phyloP scores from a whole-genome alignment of 2,888 invertebrate genomes.

The Ptychoptera albimana region DNA sequence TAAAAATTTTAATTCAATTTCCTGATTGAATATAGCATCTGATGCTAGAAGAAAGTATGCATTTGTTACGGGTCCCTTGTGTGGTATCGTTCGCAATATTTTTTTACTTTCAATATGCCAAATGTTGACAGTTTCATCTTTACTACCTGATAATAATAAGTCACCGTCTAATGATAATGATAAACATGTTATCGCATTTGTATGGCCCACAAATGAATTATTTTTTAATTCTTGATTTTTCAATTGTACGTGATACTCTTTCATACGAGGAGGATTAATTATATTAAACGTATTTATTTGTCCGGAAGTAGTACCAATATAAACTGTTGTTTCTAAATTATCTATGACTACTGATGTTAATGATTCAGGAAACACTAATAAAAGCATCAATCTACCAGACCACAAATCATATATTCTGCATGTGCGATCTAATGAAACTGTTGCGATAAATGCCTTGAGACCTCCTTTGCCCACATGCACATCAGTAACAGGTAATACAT shows the following conservation, averaged over 20 bases:
- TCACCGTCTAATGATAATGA: slow-evolving; percentile 55
- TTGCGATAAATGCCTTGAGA: slow-evolving; percentile 49
- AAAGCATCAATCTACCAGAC: slow-evolving; percentile 51
- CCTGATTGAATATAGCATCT: slow-evolving; percentile 40
- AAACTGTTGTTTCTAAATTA: slow-evolving; percentile 50
- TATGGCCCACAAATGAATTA: slow-evolving; percentile 49
- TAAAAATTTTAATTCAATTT: slow-evolving; percentile 38
- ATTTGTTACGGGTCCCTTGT: slow-evolving; percentile 62
- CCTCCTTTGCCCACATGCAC: slow-evolving; percentile 57
- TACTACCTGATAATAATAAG: slow-evolving; percentile 58
- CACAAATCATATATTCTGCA: slow-evolving; percentile 65
- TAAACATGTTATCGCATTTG: slow-evolving; percentile 49
- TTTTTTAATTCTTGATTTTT: slow-evolving; percentile 32
- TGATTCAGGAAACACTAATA: slow-evolving; percentile 54
- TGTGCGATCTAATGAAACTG: slow-evolving; percentile 68
- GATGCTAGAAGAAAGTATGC: slow-evolving; percentile 45
- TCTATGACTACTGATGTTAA: slow-evolving; percentile 55
- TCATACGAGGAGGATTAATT: slow-evolving; percentile 46
- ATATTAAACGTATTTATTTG: slow-evolving; percentile 51
- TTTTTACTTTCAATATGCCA: slow-evolving; percentile 73
- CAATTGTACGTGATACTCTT: slow-evolving; percentile 40
- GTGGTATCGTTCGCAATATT: slow-evolving; percentile 48
- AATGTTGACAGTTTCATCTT: slow-evolving; percentile 54
- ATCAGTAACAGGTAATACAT: slow-evolving; percentile 66
- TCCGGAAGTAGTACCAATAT: slow-evolving; percentile 58